Evolutionary conservation across 2,888 invertebrate genomes (phyloP).

Genomic region (Meta bourneti): DNA sequence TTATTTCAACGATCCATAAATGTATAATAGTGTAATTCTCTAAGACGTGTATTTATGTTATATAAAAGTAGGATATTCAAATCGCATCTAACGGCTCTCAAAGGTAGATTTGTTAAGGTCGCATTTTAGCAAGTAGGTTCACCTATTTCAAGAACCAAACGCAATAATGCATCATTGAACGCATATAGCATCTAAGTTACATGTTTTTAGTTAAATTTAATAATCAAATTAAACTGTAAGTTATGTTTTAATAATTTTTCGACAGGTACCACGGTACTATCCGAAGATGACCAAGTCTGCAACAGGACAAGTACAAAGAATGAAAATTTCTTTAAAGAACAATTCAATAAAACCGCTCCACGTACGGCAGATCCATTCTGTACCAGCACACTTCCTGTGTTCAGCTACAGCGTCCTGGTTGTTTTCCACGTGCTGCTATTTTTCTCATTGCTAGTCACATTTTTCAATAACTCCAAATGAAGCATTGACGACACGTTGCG

Average conservation of each 20-base stretch:
- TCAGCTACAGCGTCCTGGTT: constrained; percentile 71
- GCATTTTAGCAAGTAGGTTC: too few species aligned
- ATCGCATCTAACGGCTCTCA: too few species aligned
- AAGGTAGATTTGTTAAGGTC: too few species aligned
- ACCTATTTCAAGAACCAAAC: too few species aligned
- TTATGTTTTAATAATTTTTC: background rate
- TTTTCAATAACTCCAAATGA: constrained; percentile 57
- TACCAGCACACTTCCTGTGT: constrained; percentile 55
- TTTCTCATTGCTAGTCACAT: constrained; percentile 68
- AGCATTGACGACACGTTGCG: background rate
- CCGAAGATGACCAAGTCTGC: constrained; percentile 53
- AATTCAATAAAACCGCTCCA: constrained; percentile 62
- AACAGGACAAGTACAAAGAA: constrained; percentile 55
- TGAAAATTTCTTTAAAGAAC: constrained; percentile 46
- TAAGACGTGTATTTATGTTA: too few species aligned
- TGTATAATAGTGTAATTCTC: too few species aligned
- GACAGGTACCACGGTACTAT: constrained; percentile 63
- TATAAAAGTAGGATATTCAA: too few species aligned
- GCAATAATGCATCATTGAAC: too few species aligned
- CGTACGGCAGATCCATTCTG: constrained; percentile 71
- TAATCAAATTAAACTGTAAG: too few species aligned
- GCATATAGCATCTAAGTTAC: too few species aligned
- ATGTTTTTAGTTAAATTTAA: too few species aligned
- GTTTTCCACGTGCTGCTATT: constrained; percentile 63
- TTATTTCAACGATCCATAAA: too few species aligned